Evolutionary conservation across 2,888 invertebrate genomes (phyloP), one percentile per base, ranked within the genome.

Genomic region (Platycnemis pennipes): DNA sequence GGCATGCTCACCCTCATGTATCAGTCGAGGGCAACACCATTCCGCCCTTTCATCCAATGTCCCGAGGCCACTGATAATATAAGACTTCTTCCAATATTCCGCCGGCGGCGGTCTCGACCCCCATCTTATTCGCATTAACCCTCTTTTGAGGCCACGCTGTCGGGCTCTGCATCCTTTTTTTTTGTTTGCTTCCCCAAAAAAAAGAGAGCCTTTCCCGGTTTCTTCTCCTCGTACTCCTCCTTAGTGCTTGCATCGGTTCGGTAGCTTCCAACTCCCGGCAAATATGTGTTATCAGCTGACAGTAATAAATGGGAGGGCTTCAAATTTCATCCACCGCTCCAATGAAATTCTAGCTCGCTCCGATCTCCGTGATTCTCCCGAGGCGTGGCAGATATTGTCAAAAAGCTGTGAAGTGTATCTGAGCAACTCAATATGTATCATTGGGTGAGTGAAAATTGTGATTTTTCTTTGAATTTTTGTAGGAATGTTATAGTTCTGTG

Each of bases 71-170:
- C 77, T 77, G 77, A 37, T 77, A 37, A 77, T 37, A 77, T 37
- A 13, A 8, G 31, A 37, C 37, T 4, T 16, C 16, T 37, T 77
- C 77, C 77, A 77, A 77, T 77, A 77, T 37, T 77, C 37, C 31
- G 31, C 77, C 37, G 31, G 0, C 37, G 26, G 37, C 26, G 11
- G 11, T 13, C 26, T 26, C 26, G 26, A 22, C 77, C 77, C 5
- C 77, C 77, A 77, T 77, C 37, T 77, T 77, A 37, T 77, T 77
- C 77, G 77, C 77, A 77, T 77, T 77, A 77, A 37, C 37, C 77
- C 37, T 77, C 37, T 77, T n/a, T 77, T 77, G 77, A 77, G 77
- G 77, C 69, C 31, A 0, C 2, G 31, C 77, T 37, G 37, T 77
- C 77, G 11, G 37, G 13, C 13, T 13, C 77, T 77, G 26, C 37